phyloP scores from a whole-genome alignment of 2,797 vertebrate species.

The Myotis findleyi region DNA sequence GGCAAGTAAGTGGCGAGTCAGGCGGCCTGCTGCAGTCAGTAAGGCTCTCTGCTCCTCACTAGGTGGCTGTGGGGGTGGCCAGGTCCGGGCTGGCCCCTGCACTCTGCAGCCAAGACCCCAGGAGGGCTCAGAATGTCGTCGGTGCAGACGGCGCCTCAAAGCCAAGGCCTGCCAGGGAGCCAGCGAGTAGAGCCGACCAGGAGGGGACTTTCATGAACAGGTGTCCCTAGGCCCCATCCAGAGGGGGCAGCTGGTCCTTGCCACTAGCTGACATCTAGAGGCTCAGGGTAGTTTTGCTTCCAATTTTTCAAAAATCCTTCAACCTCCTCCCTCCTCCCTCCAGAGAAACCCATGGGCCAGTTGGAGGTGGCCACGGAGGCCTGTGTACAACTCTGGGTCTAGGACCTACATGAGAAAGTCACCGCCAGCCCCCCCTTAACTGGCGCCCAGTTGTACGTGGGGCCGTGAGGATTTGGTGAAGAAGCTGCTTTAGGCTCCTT shows the following conservation, averaged over 20 bases:
- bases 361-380: not conserved
- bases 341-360: not conserved
- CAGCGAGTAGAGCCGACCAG: too few species aligned
- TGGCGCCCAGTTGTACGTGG: not conserved
- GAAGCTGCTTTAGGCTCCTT: not conserved
- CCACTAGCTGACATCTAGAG: not conserved
- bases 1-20: not conserved
- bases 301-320: not conserved
- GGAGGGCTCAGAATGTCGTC: too few species aligned
- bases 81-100: not conserved
- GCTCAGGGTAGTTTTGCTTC: not conserved
- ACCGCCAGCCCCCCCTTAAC: fast-evolving
- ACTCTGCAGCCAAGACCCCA: too few species aligned
- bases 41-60: not conserved
- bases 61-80: not conserved
- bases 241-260: not conserved
- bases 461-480: not conserved
- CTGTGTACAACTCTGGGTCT: fast-evolving
- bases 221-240: not conserved
- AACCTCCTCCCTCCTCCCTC: too few species aligned
- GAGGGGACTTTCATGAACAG: not conserved
- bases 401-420: not conserved
- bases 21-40: fast-evolving
- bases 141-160: fast-evolving
- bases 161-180: fast-evolving